Evolutionary conservation across 2,797 vertebrate genomes (phyloP), one percentile per base, ranked within the genome.

Genomic region (Saxicola maurus): DNA sequence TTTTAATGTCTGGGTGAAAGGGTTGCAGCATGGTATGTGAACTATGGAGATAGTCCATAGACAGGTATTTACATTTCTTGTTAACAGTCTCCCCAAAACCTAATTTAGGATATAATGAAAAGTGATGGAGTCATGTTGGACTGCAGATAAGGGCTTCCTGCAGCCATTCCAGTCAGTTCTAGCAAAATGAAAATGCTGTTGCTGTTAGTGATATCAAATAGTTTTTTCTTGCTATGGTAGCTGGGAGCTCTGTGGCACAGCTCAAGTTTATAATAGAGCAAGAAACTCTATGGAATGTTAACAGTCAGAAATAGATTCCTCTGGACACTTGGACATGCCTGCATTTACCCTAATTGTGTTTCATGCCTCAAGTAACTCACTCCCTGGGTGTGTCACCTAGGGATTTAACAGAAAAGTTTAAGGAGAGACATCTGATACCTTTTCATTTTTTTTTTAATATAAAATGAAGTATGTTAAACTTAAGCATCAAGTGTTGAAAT

Each of bases 261-360:
- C 82, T 82, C 6, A 23, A 74, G 60, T 91, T 87, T 84, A n/a
- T 87, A 89, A 91, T n/a, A 82, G 79, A 86, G 69, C 31, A 51
- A 71, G 64, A 87, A 87, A 49, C 60, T 60, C 43, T 77, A 0
- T 86, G 86, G 92, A 94, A 94, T 92, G 88, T 89, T 88, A 57
- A 31, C 65, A 87, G 57, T 77, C 72, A 92, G 88, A 92, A 96
- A 93, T 85, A 85, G 93, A 93, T 80, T 82, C 61, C 84, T 62
- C 73, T 86, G 92, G 89, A 94, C 84, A 75, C 61, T 93, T 87
- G 93, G 87, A 82, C 75, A 51, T 91, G 92, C 75, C 84, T 96
- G 48, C 78, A 83, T 88, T 94, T 92, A 87, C 72, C 60, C 59
- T 91, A 85, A 91, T 68, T 88, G 82, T 77, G 45, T 79, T 88